Base-by-base conservation (phyloP, 2,113 vertebrate genomes). In the Mastomys natalensis region DNA sequence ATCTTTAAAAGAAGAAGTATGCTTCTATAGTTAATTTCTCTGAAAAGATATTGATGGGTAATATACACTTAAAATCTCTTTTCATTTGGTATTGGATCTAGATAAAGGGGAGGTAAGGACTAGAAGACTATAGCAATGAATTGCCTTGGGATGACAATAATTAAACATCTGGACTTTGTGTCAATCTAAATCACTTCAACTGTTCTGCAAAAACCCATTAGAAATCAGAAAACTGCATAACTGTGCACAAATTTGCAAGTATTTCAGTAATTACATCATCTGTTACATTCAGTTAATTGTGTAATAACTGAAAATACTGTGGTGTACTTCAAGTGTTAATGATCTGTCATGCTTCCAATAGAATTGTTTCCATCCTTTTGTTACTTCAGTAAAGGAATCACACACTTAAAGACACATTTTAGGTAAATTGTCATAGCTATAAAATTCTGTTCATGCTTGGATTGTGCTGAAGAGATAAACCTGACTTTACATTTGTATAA, bases 361-460 rank as follows among this genome's bases (percentile, higher is more conserved):
- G 43, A 90, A 92, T 19, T 19, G 3, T 66, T n/a, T 70, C 17
- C 29, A 22, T 55, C 45, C 43, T 81, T 82, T 51, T 45, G 74
- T 58, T 78, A 74, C 7, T 31, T 80, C 84, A 40, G 1, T 93
- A 94, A 94, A 87, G 19, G 0, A 0, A 91, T 93, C 43, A 60
- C 29, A 86, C 68, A 92, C 51, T 90, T 92, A 64, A 74, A 96
- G 97, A 70, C 86, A 78, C 40, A 93, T 82, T 91, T 96, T 94
- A 89, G 72, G 82, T 93, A 96, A 94, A 87, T 90, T 81, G 86
- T 84, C 68, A 45, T 88, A 97, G 81, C 73, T 94, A 43, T 94
- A 81, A 96, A 96, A 91, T 66, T 96, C 43, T 95, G 53, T 93
- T 94, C 77, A 88, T 91, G 76, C 66, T 90, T 89, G 87, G 80